Evolutionary conservation across 1,140 invertebrate genomes (phyloP).

Genomic region (Hyles euphorbiae): DNA sequence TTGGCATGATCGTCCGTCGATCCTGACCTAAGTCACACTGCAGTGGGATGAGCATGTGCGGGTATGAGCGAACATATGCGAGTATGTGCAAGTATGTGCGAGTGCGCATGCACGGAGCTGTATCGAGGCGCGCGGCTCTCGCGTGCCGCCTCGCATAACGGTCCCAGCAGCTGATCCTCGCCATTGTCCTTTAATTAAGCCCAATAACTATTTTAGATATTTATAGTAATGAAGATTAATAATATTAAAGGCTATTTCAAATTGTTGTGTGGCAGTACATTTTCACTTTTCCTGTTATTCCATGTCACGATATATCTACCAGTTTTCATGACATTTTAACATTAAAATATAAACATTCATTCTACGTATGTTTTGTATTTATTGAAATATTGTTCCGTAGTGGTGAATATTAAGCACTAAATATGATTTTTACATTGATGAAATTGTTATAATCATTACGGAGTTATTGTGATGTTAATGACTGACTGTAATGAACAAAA

Average conservation of each 20-base stretch:
- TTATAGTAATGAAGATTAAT: slow-evolving; percentile 16
- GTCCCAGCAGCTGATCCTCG: slow-evolving; percentile 54
- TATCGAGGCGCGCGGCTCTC: slow-evolving; percentile 26
- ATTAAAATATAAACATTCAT: no score
- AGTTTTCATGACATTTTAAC: no score
- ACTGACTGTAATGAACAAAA: no score
- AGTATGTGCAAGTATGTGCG: slow-evolving; percentile 21
- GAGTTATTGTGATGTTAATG: no score
- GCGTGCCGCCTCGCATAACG: slow-evolving; percentile 51
- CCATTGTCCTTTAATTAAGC: slow-evolving; percentile 57
- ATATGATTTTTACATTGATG: no score
- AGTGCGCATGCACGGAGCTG: slow-evolving; percentile 7
- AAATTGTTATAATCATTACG: no score
- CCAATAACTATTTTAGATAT: slow-evolving; percentile 22
- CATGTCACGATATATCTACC: no score
- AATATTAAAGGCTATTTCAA: slow-evolving; percentile 11
- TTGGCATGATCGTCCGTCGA: slow-evolving; percentile 27
- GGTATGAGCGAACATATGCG: slow-evolving; percentile 14
- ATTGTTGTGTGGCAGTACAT: neutral
- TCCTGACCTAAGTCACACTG: slow-evolving; percentile 27
- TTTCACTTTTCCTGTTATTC: no score
- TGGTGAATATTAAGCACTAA: no score
- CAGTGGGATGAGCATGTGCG: neutral
- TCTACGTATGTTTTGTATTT: no score
- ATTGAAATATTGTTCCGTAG: no score